A percentile compares a stretch with the other conserved stretches of the same genome.
Evolutionary conservation across 1,140 invertebrate species (phyloP).

Genomic region (Dreissena polymorpha): DNA sequence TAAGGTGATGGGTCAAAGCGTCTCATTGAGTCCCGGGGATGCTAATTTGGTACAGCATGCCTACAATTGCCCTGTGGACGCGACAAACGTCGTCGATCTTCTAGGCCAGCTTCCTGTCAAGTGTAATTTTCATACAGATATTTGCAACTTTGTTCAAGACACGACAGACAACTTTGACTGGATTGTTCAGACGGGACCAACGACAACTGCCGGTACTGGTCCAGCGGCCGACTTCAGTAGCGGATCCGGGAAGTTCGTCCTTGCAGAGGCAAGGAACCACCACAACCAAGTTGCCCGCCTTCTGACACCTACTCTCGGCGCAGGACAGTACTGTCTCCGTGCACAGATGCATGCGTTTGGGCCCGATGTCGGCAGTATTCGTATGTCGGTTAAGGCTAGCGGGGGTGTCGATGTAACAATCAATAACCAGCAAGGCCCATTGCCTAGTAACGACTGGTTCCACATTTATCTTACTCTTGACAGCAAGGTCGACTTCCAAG

Average conservation of each 20-base stretch:
- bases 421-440: not conserved
- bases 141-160: slow-evolving; percentile 66
- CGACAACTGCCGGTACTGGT: slow-evolving; percentile 63
- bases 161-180: slow-evolving; percentile 69
- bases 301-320: not conserved
- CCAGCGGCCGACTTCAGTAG: slow-evolving; percentile 65
- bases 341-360: slow-evolving; percentile 20
- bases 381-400: not conserved
- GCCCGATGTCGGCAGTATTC: slow-evolving; percentile 14
- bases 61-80: slow-evolving; percentile 17
- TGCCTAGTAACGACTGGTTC: slow-evolving; percentile 15
- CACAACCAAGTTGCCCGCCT: slow-evolving; percentile 30
- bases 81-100: slow-evolving; percentile 8
- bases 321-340: slow-evolving; percentile 21
- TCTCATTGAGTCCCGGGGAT: slow-evolving; percentile 11
- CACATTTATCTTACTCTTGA: slow-evolving; percentile 17
- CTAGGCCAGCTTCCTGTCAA: not conserved
- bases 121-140: slow-evolving; percentile 60
- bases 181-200: slow-evolving; percentile 58
- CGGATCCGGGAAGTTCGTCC: slow-evolving; percentile 30
- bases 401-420: not conserved
- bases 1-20: slow-evolving; percentile 29
- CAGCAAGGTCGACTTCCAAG: slow-evolving; percentile 18
- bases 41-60: slow-evolving; percentile 23
- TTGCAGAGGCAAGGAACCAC: slow-evolving; percentile 9